Evolutionary conservation across 64 coral and sea anemone genomes (phyloP), one percentile per base, ranked within the genome.

Genomic region (Trachythela sp.): DNA sequence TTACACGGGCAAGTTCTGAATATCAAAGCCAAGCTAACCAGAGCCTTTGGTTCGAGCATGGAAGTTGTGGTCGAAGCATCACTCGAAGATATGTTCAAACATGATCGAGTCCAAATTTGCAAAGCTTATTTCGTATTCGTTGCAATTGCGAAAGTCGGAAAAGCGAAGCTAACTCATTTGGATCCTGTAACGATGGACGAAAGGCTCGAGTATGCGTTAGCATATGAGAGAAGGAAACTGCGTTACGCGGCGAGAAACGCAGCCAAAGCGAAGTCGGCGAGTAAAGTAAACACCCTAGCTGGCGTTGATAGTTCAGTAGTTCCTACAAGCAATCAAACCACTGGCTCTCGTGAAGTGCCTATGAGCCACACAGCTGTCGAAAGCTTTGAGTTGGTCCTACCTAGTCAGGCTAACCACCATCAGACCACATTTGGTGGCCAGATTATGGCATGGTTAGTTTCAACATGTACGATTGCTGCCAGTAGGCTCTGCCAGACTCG

Each of bases 361-460:
- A 15, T 40, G 22, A 40, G 56, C 0, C 67, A 91, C 2, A 86
- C 89, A 15, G 35, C 84, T 34, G 26, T 94, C 7, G 86, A 94
- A 87, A 94, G 93, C 31, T 90, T 94, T 15, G 93, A 94, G 70
- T 89, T 94, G 27, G 93, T 94, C 14, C 40, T 94, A 0, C 90
- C 93, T 32, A 90, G 86, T 1, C 93, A 94, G 40, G 93, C 93
- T 9, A 94, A 94, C 40, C 93, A 94, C 24, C 86, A 94, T 85
- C 83, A 94, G 64, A 92, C 90, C 36, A 91, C 93, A 8, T 94
- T 94, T 88, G 93, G 93, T 26, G 93, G 93, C 34, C 93, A 94
- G 84, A 85, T 94, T 56, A 91, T 94, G 89, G 83, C 93, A 22
- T 94, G 93, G 93, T 89, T 94, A 84, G 93, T 85, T n/a, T 83